phyloP scores from a whole-genome alignment of 2,888 invertebrate genomes.

The Ethmia dodecea region DNA sequence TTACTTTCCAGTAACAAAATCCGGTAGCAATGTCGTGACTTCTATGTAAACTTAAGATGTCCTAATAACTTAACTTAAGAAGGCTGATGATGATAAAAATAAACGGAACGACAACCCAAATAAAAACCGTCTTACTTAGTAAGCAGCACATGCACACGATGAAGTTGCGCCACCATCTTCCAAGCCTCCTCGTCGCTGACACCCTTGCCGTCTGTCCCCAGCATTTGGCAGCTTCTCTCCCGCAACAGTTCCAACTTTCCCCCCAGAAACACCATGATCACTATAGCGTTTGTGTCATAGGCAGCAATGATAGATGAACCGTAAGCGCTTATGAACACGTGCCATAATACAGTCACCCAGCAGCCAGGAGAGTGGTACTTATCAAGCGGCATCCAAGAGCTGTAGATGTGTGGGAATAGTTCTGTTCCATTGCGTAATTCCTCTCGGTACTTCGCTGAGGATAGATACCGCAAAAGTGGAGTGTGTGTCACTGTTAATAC shows the following conservation, averaged over 20 bases:
- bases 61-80: background rate
- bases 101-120: background rate
- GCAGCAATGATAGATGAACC: slow-evolving; percentile 47
- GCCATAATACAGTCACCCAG: slow-evolving; percentile 52
- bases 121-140: slow-evolving; percentile 43
- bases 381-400: slow-evolving; percentile 60
- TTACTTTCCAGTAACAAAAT: background rate
- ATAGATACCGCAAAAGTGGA: slow-evolving; percentile 42
- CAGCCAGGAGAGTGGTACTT: slow-evolving; percentile 49
- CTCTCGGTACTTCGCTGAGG: slow-evolving; percentile 40
- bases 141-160: slow-evolving; percentile 39
- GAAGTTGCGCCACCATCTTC: slow-evolving; percentile 34
- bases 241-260: slow-evolving; percentile 53
- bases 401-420: slow-evolving; percentile 55
- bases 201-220: slow-evolving; percentile 23
- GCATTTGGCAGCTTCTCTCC: slow-evolving; percentile 48
- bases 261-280: slow-evolving; percentile 55
- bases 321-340: slow-evolving; percentile 37
- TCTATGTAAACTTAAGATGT: background rate
- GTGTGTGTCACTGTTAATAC: slow-evolving; percentile 33
- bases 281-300: slow-evolving; percentile 47
- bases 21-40: background rate
- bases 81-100: background rate
- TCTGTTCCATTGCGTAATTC: slow-evolving; percentile 45
- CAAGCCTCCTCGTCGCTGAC: slow-evolving; percentile 28